These are phyloP conservation scores for Ametastegia equiseti DNA, from an alignment of 2,888 invertebrate species.

Conservation along the genomic window DNA sequence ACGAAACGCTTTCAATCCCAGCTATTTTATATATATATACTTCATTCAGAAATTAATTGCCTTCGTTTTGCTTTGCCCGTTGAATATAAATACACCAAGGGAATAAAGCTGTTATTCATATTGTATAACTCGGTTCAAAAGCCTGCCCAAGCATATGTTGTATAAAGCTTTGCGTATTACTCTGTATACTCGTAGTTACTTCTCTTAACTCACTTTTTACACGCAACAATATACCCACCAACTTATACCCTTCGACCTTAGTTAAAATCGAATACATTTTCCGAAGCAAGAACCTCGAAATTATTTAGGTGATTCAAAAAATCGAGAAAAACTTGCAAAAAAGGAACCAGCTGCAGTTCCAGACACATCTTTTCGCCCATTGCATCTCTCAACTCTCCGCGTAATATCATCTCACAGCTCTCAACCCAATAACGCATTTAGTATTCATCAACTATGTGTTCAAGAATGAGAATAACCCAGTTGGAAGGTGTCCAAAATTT, in stretches of 20 bases:
- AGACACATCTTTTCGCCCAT: background rate
- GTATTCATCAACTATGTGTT: background rate
- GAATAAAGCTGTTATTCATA: slow-evolving; percentile 1
- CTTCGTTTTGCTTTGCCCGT: background rate
- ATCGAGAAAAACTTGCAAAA: too few relatives aligned
- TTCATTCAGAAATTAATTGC: background rate
- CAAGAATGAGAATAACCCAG: background rate
- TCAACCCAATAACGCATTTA: background rate
- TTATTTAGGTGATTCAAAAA: background rate
- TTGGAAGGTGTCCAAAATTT: slow-evolving; percentile 19
- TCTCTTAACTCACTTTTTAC: slow-evolving; percentile 9
- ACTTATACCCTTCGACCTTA: background rate
- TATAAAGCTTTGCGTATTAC: background rate
- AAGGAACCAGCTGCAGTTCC: too few relatives aligned
- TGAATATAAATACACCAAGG: background rate
- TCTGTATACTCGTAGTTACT: background rate
- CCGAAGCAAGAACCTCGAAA: too few relatives aligned
- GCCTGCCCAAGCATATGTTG: background rate
- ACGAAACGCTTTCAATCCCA: background rate
- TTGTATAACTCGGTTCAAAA: slow-evolving; percentile 6
- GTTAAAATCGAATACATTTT: background rate
- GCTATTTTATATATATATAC: background rate
- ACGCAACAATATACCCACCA: background rate
- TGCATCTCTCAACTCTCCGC: background rate
- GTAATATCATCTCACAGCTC: background rate